Percentiles rank a stretch among this genome's conserved stretches.
Conservation (phyloP, 2,113 vertebrate genomes). For the Diphyllodes magnificus region DNA sequence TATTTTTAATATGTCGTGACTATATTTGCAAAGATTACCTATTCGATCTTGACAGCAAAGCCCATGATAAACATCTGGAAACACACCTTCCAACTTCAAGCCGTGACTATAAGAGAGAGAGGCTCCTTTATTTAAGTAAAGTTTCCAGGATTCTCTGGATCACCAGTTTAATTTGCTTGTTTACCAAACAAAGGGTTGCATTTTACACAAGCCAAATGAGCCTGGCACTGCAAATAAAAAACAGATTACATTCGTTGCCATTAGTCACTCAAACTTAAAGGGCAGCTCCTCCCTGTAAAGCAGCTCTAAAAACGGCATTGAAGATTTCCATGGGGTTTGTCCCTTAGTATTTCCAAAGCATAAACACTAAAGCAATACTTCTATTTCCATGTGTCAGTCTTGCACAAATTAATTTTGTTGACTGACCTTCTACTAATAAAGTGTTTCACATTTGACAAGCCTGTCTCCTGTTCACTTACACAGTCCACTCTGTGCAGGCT, state of each 20-base stretch:
- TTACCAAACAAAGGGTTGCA: conserved; percentile 68
- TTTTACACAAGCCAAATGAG: conserved; percentile 65
- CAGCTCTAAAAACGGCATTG: conserved; percentile 8
- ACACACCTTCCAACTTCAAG: conserved; percentile 22
- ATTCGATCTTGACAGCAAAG: background rate
- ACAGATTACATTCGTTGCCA: conserved; percentile 55
- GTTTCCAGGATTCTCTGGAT: conserved; percentile 65
- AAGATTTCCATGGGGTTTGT: conserved; percentile 28
- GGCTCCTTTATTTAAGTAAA: conserved; percentile 40
- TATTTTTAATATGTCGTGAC: background rate
- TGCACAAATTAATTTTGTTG: background rate
- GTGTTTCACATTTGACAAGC: background rate
- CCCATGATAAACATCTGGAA: conserved; percentile 35
- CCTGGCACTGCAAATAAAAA: conserved; percentile 69
- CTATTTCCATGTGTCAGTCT: background rate
- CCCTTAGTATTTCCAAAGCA: conserved; percentile 8
- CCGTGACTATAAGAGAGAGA: background rate
- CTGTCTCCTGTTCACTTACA: background rate
- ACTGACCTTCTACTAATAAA: background rate
- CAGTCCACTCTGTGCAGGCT: background rate
- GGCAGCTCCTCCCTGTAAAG: conserved; percentile 64
- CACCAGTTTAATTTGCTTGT: conserved; percentile 66
- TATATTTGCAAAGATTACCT: background rate
- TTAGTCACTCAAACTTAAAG: conserved; percentile 59
- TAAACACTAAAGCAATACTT: background rate